Evolutionary conservation across 2,797 vertebrate species (phyloP).

Genomic region (Anabacerthia variegaticeps): DNA sequence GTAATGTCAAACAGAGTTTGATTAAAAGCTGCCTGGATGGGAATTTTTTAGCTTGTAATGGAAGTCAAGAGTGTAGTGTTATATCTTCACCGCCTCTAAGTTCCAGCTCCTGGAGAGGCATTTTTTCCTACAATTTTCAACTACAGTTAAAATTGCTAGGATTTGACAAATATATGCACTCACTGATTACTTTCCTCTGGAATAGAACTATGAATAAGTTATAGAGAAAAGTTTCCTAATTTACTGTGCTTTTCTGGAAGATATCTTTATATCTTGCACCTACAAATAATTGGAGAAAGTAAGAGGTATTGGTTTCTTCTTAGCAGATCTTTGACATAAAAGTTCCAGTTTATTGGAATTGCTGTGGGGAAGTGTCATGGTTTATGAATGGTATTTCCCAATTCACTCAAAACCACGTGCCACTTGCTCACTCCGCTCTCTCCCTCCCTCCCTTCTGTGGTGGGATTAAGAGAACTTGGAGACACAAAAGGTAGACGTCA

Average conservation of each 20-base stretch:
- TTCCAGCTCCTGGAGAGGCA: neutral
- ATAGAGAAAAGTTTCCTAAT: neutral
- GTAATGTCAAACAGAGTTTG: neutral
- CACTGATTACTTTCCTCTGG: neutral
- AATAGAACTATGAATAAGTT: neutral
- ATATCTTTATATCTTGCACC: neutral
- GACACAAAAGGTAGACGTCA: neutral
- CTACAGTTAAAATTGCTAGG: neutral
- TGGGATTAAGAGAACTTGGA: neutral
- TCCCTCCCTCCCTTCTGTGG: neutral
- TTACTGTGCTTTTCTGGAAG: neutral
- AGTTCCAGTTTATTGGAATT: conserved; percentile 40
- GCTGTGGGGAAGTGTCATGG: neutral
- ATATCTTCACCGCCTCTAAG: neutral
- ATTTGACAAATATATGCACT: neutral
- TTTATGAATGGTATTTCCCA: neutral
- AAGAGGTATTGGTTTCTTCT: neutral
- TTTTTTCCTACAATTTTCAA: neutral
- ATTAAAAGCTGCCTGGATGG: neutral
- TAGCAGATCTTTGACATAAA: neutral
- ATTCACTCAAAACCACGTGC: neutral
- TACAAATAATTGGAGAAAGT: neutral
- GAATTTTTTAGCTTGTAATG: neutral
- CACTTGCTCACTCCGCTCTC: neutral
- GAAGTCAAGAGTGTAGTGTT: neutral